Conservation (phyloP, 2,888 invertebrate species). For the Ellobium chinense region DNA sequence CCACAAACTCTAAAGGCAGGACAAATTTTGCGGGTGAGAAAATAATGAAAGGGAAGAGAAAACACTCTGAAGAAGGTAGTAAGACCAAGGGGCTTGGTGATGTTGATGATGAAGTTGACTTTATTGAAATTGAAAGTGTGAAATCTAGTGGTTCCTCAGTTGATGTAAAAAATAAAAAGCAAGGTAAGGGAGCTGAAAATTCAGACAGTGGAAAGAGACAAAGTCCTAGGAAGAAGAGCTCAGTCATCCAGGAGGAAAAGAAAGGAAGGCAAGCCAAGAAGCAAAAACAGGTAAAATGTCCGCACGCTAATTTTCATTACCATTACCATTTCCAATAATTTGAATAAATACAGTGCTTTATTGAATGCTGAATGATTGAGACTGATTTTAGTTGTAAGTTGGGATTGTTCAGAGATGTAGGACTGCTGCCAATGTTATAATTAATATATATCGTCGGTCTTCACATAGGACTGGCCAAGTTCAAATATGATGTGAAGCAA, state of each 20-base stretch:
- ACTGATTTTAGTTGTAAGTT: no score
- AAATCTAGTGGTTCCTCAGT: neutral
- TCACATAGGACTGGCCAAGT: no score
- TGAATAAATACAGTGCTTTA: no score
- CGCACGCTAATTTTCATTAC: no score
- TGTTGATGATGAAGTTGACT: neutral
- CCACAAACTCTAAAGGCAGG: neutral
- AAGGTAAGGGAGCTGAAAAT: neutral
- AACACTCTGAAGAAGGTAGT: no score
- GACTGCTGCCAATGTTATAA: no score
- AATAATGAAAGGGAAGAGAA: no score
- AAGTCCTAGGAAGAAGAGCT: conserved; percentile 25
- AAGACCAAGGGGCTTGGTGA: neutral
- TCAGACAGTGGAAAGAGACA: neutral
- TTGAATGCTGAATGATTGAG: no score
- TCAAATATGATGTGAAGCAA: no score
- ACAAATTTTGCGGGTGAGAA: neutral
- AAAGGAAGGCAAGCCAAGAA: neutral
- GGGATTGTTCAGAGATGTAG: no score
- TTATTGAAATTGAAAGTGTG: conserved; percentile 20
- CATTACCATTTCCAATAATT: no score
- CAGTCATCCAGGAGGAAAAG: neutral
- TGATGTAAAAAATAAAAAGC: neutral
- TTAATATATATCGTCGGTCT: no score
- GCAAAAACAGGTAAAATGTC: neutral